Base-by-base conservation (phyloP, 1,140 invertebrate genomes). In the Papilio polytes region DNA sequence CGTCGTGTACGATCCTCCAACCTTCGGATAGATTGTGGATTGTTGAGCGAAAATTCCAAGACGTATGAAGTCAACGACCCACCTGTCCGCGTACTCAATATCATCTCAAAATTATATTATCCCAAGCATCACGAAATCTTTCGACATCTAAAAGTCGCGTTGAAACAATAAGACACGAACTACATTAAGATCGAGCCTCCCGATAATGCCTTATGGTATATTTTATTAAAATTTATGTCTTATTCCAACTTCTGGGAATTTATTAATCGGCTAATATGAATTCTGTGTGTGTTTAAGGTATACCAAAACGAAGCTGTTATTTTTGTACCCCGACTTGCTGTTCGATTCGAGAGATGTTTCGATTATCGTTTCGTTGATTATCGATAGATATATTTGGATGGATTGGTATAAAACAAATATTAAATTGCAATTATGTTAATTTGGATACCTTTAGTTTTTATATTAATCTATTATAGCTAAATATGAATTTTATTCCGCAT, bases 181-280 rank as follows among this genome's bases (percentile, higher is more conserved):
- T 80, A 82, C 87, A 91, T 90, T 91, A 85, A 91, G 90, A 93
- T 93, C 85, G 82, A 81, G 83, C 70, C 72, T 22, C 15, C 70
- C 81, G 88, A 91, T 91, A 91, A 88, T 83, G 53, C 80, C 83
- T 88, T 89, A 89, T 89, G 87, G 90, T 91, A 88, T 92, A 91
- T 93, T 91, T 93, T 93, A 92, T 91, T 87, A 88, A 90, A 94
- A 94, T 94, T 94, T 94, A 94, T 94, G 93, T 94, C 91, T 94
- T 93, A 94, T 92, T 94, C 85, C 85, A 82, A 84, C 77, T 94
- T 94, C 93, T 87, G 80, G 79, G 93, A 93, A 94, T 92, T 93
- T 93, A 94, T 94, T 92, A 93, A 94, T 94, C 90, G 91, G 85
- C 87, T 92, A 94, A 93, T 94, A 93, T 93, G 92, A 92, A 94